These are phyloP conservation scores for Trichomycterus rosablanca DNA, from an alignment of 2,113 vertebrate species.

Conservation along the genomic window DNA sequence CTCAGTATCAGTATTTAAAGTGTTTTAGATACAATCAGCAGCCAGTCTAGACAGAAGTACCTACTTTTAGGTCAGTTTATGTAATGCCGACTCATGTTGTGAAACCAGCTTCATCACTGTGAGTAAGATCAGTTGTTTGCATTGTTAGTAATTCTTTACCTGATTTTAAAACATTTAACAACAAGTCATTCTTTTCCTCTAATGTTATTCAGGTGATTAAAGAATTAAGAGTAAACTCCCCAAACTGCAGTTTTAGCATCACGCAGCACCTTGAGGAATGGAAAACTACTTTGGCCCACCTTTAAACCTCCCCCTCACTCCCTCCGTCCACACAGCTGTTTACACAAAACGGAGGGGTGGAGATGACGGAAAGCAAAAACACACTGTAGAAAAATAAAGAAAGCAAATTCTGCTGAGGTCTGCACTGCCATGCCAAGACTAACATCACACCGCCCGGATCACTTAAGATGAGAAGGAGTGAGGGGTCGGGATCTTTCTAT, in stretches of 20 bases:
- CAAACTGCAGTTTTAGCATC: slow-evolving; percentile 1
- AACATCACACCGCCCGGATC: background rate
- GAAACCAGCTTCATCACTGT: too few species aligned
- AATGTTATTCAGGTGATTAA: too few species aligned
- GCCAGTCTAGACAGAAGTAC: too few species aligned
- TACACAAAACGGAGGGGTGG: background rate
- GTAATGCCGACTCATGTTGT: too few species aligned
- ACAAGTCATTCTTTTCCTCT: too few species aligned
- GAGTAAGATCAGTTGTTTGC: too few species aligned
- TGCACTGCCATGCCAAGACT: background rate
- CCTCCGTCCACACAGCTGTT: slow-evolving; percentile 12
- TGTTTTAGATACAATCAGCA: too few species aligned
- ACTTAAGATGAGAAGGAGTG: background rate
- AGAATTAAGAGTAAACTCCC: too few species aligned
- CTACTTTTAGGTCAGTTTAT: too few species aligned
- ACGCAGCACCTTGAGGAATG: slow-evolving; percentile 50
- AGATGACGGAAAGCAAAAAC: slow-evolving; percentile 5
- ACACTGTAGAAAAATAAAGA: background rate
- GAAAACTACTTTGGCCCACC: slow-evolving; percentile 44
- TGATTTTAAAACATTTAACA: too few species aligned
- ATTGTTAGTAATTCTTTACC: too few species aligned
- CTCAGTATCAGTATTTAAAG: too few species aligned
- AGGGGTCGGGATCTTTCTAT: background rate
- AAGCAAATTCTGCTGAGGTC: background rate
- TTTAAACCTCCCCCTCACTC: slow-evolving; percentile 29